A percentile compares a stretch with the other conserved stretches of the same genome.
phyloP scores from a whole-genome alignment of 2,113 vertebrate genomes.

The Vulpes vulpes region DNA sequence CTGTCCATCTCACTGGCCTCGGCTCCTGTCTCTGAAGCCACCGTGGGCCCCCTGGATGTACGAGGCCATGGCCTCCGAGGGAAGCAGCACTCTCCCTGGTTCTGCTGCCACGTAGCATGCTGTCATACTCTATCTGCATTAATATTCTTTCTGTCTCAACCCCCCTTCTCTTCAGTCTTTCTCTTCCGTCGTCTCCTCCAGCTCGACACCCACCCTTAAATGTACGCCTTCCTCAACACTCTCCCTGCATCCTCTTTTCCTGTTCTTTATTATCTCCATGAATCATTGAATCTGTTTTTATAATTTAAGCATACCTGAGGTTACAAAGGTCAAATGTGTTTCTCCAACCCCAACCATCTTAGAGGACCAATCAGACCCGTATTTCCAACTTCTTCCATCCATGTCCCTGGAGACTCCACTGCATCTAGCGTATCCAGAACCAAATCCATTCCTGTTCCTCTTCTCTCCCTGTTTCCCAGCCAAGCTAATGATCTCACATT shows the following conservation, averaged over 20 bases:
- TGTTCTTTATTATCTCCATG: background rate
- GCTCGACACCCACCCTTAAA: background rate
- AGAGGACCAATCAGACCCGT: background rate
- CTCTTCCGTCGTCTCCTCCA: too few relatives aligned
- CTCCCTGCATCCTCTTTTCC: background rate
- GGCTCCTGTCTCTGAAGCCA: background rate
- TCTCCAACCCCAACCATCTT: background rate
- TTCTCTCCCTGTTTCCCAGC: background rate
- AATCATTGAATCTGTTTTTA: background rate
- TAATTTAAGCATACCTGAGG: background rate
- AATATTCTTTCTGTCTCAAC: background rate
- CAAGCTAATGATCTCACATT: background rate
- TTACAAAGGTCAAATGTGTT: background rate
- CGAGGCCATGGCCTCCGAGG: accelerated
- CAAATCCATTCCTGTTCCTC: too few relatives aligned
- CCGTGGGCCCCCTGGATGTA: too few relatives aligned
- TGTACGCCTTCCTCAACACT: background rate
- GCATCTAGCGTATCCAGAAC: accelerated
- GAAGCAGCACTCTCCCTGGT: accelerated
- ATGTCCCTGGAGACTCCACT: accelerated
- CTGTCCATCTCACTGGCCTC: accelerated
- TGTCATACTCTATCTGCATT: background rate
- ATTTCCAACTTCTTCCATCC: background rate
- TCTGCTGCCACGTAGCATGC: accelerated
- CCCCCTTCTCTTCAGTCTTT: background rate